Percentiles rank a stretch among this genome's conserved stretches.
Conservation (phyloP, 2,113 vertebrate species). For the Labeo catla region DNA sequence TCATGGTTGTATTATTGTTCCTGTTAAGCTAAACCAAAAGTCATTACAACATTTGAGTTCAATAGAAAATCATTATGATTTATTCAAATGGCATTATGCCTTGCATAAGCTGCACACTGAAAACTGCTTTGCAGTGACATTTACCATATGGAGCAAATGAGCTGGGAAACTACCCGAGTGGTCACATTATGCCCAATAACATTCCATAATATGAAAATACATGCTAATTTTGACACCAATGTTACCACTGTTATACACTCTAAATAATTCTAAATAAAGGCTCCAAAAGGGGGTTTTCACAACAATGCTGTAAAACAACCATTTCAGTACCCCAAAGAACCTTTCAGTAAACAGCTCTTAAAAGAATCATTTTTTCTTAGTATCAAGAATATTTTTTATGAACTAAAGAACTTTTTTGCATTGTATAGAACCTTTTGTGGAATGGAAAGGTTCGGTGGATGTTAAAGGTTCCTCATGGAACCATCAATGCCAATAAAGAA, state of each 20-base stretch:
- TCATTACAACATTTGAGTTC: background rate
- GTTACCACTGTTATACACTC: background rate
- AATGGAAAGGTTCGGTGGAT: background rate
- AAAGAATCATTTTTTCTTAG: background rate
- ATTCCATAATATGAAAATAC: background rate
- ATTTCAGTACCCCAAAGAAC: background rate
- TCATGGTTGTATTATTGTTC: background rate
- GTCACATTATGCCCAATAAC: background rate
- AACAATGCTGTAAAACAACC: background rate
- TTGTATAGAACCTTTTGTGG: background rate
- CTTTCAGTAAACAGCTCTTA: background rate
- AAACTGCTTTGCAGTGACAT: background rate
- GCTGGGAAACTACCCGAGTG: background rate
- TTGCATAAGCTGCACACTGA: background rate
- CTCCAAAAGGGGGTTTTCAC: background rate
- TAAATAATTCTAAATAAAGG: background rate
- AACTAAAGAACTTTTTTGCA: background rate
- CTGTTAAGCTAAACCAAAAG: background rate
- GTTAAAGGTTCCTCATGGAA: background rate
- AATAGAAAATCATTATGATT: background rate
- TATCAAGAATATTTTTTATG: background rate
- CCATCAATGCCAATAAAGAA: background rate
- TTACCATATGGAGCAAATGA: background rate
- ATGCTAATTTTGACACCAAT: constrained; percentile 1
- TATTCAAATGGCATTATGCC: background rate